Evolutionary conservation across 2,113 vertebrate species (phyloP).

Genomic region (Hippopotamus amphibius): DNA sequence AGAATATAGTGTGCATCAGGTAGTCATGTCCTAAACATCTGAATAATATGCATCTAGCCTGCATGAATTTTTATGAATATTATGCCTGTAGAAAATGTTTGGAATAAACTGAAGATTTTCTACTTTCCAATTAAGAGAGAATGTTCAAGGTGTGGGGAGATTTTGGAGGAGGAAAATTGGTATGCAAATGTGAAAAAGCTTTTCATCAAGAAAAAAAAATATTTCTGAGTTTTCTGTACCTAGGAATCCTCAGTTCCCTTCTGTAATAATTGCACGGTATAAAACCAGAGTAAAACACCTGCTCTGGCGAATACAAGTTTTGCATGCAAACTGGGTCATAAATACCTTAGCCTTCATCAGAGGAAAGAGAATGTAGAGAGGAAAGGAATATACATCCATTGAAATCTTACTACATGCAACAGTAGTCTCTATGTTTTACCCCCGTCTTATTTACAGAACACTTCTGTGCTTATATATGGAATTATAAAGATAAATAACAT

Average conservation of each 20-base stretch:
- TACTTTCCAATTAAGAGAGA: conserved; percentile 1
- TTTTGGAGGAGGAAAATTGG: not conserved
- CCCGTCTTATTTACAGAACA: not conserved
- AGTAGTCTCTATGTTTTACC: not conserved
- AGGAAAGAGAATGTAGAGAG: not conserved
- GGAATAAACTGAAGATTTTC: conserved; percentile 38
- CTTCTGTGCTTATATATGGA: not conserved
- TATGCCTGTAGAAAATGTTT: not conserved
- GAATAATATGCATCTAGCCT: conserved; percentile 43
- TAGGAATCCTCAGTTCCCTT: not conserved
- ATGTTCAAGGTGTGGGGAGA: not conserved
- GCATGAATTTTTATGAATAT: conserved; percentile 44
- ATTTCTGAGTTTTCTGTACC: conserved; percentile 18
- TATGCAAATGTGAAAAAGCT: not conserved
- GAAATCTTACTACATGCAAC: not conserved
- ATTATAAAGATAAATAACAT: not conserved
- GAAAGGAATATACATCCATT: not conserved
- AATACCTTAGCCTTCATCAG: not conserved
- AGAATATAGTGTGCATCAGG: not conserved
- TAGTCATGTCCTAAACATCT: conserved; percentile 48
- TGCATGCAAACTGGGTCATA: not conserved
- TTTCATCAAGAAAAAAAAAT: not conserved
- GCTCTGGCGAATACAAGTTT: not conserved
- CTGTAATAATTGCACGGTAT: not conserved
- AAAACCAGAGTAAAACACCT: not conserved